Evolutionary conservation across 2,113 vertebrate genomes (phyloP).

Genomic region (Phalacrocorax pelagicus): DNA sequence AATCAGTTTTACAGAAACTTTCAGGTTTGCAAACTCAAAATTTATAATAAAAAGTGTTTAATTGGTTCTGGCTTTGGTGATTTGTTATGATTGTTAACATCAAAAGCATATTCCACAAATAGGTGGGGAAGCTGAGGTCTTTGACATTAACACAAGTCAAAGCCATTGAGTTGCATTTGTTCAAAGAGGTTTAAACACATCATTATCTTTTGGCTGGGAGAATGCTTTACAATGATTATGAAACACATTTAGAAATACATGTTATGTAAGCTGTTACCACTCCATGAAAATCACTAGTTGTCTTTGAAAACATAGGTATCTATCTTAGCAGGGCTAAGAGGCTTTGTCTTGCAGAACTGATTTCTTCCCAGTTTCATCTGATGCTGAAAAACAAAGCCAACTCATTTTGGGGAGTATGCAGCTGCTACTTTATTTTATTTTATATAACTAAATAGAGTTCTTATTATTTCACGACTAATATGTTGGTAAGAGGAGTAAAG

Average conservation of each 20-base stretch:
- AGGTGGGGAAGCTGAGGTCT: neutral
- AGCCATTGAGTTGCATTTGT: neutral
- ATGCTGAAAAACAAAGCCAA: neutral
- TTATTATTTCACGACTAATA: neutral
- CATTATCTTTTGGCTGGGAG: neutral
- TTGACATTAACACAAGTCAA: neutral
- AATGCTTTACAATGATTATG: neutral
- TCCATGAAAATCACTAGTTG: neutral
- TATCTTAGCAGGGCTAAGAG: neutral
- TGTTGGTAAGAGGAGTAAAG: neutral
- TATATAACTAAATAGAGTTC: neutral
- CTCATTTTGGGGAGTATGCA: neutral
- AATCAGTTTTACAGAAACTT: neutral
- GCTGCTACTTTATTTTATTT: neutral
- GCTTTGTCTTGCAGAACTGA: neutral
- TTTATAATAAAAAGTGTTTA: neutral
- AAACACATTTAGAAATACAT: neutral
- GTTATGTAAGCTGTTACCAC: neutral
- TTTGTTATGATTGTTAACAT: neutral
- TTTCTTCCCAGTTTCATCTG: neutral
- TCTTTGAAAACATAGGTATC: neutral
- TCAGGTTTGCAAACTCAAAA: neutral
- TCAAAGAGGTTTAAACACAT: neutral
- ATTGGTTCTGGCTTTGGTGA: neutral
- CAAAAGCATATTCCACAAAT: neutral